Conservation (phyloP, 2,113 vertebrate genomes). For the Hystrix brachyura region DNA sequence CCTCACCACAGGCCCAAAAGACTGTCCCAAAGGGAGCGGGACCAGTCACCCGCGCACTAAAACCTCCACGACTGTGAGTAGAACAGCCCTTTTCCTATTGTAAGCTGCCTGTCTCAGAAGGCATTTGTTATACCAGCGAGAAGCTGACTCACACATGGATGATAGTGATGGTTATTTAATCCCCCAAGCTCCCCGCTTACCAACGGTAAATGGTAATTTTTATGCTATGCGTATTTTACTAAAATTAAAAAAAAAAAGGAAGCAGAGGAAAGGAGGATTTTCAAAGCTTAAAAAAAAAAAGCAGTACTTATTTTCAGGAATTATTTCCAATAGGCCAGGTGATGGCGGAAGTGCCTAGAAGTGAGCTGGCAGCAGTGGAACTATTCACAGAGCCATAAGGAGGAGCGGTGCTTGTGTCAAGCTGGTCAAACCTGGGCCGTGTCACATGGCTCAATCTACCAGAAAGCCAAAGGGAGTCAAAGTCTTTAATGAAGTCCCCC, state of each 20-base stretch:
- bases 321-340: background rate
- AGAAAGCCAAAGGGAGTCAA: conserved; percentile 54
- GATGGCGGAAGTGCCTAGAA: background rate
- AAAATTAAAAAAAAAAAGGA: background rate
- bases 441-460: background rate
- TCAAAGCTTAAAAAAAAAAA: background rate
- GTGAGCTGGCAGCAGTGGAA: rapidly evolving
- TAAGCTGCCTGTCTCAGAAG: background rate
- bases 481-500: conserved; percentile 69
- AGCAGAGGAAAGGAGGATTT: background rate
- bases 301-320: background rate
- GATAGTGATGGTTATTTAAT: background rate
- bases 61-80: background rate
- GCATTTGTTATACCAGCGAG: background rate
- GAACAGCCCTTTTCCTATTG: background rate
- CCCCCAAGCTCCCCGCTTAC: background rate
- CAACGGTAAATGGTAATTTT: background rate
- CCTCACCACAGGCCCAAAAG: background rate
- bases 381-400: background rate
- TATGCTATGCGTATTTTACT: background rate
- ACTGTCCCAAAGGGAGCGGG: background rate
- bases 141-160: background rate
- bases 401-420: background rate
- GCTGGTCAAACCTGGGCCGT: background rate
- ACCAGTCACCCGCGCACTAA: background rate